Percentiles rank a stretch among this genome's conserved stretches.
phyloP scores from a whole-genome alignment of 2,888 invertebrate species.

The Eilema sororculum region DNA sequence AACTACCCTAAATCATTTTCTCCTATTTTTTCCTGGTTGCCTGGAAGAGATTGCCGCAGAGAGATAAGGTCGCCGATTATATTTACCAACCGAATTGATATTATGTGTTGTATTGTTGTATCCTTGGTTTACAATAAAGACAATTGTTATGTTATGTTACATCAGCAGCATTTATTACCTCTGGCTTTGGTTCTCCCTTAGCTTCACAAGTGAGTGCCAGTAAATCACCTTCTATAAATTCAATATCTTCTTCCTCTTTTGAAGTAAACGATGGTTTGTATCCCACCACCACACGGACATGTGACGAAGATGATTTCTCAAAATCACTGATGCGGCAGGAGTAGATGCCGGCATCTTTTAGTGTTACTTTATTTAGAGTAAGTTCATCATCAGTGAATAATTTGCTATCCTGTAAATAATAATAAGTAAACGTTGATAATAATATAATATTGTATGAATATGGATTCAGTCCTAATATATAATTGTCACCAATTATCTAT shows the following conservation, averaged over 20 bases:
- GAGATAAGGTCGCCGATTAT: too few relatives aligned
- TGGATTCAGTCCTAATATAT: too few relatives aligned
- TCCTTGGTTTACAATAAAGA: too few relatives aligned
- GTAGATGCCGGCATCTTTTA: constrained; percentile 61
- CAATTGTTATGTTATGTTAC: too few relatives aligned
- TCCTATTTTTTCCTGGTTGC: too few relatives aligned
- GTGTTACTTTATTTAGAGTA: constrained; percentile 44
- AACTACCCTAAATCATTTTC: too few relatives aligned
- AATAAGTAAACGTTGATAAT: background rate
- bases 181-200: constrained; percentile 55
- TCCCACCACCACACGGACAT: constrained; percentile 57
- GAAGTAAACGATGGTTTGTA: constrained; percentile 57
- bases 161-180: too few relatives aligned
- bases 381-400: constrained; percentile 47
- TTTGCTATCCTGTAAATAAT: constrained; percentile 50
- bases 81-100: too few relatives aligned
- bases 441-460: background rate
- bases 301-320: constrained; percentile 42
- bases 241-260: constrained; percentile 46
- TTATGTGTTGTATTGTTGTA: too few relatives aligned
- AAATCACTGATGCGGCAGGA: constrained; percentile 65
- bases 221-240: constrained; percentile 41
- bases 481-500: too few relatives aligned
- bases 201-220: constrained; percentile 58
- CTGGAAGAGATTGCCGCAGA: too few relatives aligned